Evolutionary conservation across 2,113 vertebrate species (phyloP).

Genomic region (Chaetops frenatus): DNA sequence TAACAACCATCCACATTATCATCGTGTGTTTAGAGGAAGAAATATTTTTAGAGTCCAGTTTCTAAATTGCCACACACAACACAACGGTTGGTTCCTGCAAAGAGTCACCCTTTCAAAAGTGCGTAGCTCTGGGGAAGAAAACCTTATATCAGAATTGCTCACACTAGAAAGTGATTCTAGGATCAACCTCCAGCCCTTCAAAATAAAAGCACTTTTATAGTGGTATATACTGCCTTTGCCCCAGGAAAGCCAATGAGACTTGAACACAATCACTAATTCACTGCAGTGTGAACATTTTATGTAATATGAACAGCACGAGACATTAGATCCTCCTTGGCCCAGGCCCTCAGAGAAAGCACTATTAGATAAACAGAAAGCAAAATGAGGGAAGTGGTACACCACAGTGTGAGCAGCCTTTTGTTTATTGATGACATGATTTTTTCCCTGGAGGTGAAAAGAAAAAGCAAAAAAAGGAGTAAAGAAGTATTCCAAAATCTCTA

Average conservation of each 20-base stretch:
- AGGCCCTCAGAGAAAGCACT: background rate
- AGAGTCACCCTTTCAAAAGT: background rate
- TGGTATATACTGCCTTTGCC: background rate
- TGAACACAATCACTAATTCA: constrained; percentile 11
- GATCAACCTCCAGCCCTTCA: background rate
- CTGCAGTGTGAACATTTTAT: background rate
- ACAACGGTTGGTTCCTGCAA: background rate
- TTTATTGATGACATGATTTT: background rate
- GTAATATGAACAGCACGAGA: background rate
- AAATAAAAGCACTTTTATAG: constrained; percentile 6
- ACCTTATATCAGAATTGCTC: background rate
- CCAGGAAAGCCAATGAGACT: background rate
- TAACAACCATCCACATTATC: constrained; percentile 21
- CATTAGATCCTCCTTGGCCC: background rate
- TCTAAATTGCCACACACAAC: background rate
- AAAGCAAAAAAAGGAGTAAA: background rate
- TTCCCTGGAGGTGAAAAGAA: background rate
- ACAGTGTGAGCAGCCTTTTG: background rate
- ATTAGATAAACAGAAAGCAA: background rate
- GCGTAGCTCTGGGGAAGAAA: background rate
- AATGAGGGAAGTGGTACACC: background rate
- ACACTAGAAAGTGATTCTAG: background rate
- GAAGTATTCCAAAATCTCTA: background rate
- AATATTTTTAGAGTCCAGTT: constrained; percentile 16
- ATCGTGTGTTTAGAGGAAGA: background rate